Evolutionary conservation across 2,113 vertebrate species (phyloP), one percentile per base, ranked within the genome.

Genomic region (Orientallactaga bullata): DNA sequence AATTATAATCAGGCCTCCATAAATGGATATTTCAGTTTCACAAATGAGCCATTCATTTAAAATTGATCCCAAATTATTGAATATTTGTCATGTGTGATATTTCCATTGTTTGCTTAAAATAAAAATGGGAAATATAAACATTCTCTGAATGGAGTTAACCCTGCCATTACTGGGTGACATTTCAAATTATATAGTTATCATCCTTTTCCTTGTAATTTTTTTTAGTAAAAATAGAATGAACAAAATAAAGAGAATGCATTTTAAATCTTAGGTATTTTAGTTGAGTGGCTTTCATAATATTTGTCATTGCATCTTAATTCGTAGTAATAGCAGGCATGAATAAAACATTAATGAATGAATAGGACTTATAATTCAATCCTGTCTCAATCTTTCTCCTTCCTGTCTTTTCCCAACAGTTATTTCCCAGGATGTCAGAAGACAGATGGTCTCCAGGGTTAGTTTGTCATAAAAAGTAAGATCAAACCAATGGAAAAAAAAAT

Each of bases 401-500:
- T 32, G 13, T 13, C 8, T 66, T 26, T 77, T 89, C 23, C 37
- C 37, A 91, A 85, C 21, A 93, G 89, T 81, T 82, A 91, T 95
- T 96, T 97, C 90, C 91, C 80, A 97, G 81, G 82, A 83, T 97
- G 96, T 93, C 89, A 96, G 93, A 97, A 85, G 61, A 97, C 79
- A 73, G 91, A 97, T 97, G 96, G 91, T 97, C 98, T 98, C 98
- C 63, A 94, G 94, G 97, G 98, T 94, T 97, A 95, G 95, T 98
- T 98, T 98, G 98, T 98, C 98, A 98, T 97, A 90, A 95, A 98
- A 98, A 96, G 97, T 98, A 97, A 98, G 96, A 98, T 98, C 97
- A 98, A 98, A 97, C 95, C 96, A 97, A 97, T 79, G 95, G 97
- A 72, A 58, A 79, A 88, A 79, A 91, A 55, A 81, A 74, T 95